Evolutionary conservation across 2,888 invertebrate species (phyloP).

Genomic region (Syrista parreyssii): DNA sequence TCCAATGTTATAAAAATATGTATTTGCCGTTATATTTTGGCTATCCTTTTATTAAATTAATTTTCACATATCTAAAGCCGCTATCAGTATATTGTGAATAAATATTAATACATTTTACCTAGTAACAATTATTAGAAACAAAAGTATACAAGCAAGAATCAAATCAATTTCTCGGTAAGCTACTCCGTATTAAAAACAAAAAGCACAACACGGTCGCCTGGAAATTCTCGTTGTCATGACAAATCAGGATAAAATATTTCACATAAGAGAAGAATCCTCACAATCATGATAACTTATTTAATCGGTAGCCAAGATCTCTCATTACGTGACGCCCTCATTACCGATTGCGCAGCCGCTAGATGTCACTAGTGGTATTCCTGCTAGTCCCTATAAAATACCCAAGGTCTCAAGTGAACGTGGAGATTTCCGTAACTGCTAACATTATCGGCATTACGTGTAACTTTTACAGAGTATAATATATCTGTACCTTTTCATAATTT

Average conservation of each 20-base stretch:
- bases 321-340: background rate
- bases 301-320: background rate
- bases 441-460: background rate
- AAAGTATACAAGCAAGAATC: too few relatives aligned
- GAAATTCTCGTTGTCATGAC: background rate
- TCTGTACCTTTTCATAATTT: background rate
- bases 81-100: too few relatives aligned
- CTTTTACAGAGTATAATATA: background rate
- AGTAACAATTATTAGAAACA: too few relatives aligned
- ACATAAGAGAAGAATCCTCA: background rate
- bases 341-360: background rate
- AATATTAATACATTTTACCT: too few relatives aligned
- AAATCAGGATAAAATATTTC: background rate
- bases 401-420: background rate
- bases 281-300: background rate
- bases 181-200: too few relatives aligned
- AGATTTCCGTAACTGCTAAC: background rate
- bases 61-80: too few relatives aligned
- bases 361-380: background rate
- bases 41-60: background rate
- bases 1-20: background rate
- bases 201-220: background rate
- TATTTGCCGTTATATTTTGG: background rate
- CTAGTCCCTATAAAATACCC: background rate
- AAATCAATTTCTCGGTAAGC: too few relatives aligned